Base-by-base conservation (phyloP, 2,888 invertebrate species). In the Drosophila ustulata region DNA sequence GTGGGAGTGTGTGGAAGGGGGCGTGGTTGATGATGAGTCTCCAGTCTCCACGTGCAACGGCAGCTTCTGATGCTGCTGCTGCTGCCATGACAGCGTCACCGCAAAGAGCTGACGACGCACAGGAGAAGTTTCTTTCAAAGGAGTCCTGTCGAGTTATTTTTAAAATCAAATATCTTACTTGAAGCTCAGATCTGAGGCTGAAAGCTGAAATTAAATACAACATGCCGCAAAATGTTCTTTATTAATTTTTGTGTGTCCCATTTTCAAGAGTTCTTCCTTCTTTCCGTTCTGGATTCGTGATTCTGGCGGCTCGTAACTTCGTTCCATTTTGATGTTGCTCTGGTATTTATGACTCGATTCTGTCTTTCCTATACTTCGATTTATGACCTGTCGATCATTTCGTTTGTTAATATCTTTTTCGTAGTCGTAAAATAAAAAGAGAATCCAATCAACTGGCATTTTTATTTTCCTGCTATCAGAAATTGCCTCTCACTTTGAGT, bases 161-260 rank as follows among this genome's bases (percentile, higher is more conserved):
- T 73, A 61, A 78, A 75, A 73, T 73, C 75, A 75, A 75, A 75
- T 75, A 78, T 69, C 51, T 70, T 61, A 39, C 61, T 51, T 45
- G 51, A 55, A 47, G 50, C 65, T 70, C 62, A 25, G 30, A 53
- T 9, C n/a, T 28, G 11, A 32, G 43, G 11, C 7, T 2, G 11
- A 25, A 25, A 37, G 59, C 50, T 67, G 39, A 83, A 74, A 74
- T 83, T 69, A 80, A 83, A 80, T 74, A 63, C 56, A 41, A 51
- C 28, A 58, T 53, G 50, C 53, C 47, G 50, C 56, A 57, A 61
- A 49, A 78, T 67, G 68, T 65, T 49, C 45, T 66, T 66, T 71
- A 87, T 82, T 75, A 78, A 81, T 84, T 71, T 79, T 41, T 28
- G 2, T 55, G 26, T 11, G n/a, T 25, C 26, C 23, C 8, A 45